Evolutionary conservation across 2,113 vertebrate genomes (phyloP), one percentile per base, ranked within the genome.

Genomic region (Pachypanchax playfairii): DNA sequence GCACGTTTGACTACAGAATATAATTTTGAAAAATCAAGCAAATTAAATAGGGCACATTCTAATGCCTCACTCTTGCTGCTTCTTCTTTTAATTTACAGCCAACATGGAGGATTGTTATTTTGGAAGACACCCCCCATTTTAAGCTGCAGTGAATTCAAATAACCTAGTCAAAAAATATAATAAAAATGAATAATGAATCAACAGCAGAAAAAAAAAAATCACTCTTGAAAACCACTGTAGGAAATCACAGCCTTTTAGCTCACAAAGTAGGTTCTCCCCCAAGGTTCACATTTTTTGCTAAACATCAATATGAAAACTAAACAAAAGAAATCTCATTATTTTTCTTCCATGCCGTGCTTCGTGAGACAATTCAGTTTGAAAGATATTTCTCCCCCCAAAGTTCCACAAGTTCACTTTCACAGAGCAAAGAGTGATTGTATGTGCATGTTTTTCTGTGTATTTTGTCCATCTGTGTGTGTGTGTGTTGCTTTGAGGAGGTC

Each of bases 241-340:
- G 52, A 66, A 36, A 59, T 64, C 43, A 43, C 28, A 60, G n/a
- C 41, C 11, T 62, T 72, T 72, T 33, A 39, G 24, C 26, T 33
- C 41, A 22, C 9, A 20, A 35, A n/a, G n/a, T 43, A 31, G 14
- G 21, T 4, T 18, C 52, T 39, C 42, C 20, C 39, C 46, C 24
- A 0, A 12, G 22, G 36, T 57, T 63, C 11, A 6, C 22, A 36
- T 26, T 58, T n/a, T 49, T 72, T 67, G 26, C 39, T 50, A 67
- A 49, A 60, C 65, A 73, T 70, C 60, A 73, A 44, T 53, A 52
- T 36, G 22, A 70, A 73, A 61, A 42, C 17, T 11, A 47, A 55
- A 25, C 26, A 57, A 44, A 54, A 51, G 20, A 71, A 62, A 47
- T 65, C 52, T 78, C 65, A 79, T 80, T 78, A 81, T 86, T 83